phyloP scores from a whole-genome alignment of 35 echinoderm and acorn worm species.

The Ophiothrix spiculata region DNA sequence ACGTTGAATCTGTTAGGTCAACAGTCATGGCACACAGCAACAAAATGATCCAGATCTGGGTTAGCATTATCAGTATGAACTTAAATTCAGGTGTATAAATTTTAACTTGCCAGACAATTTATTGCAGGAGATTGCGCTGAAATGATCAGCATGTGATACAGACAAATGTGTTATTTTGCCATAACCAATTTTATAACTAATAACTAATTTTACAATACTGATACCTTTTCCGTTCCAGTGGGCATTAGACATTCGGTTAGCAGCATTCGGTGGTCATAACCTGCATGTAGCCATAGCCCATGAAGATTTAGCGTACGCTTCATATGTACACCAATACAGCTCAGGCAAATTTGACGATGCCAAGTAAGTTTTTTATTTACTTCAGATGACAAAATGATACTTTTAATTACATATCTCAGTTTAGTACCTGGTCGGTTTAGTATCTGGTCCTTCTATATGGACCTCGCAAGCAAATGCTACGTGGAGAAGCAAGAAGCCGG shows the following conservation, averaged over 20 bases:
- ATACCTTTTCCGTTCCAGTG: conserved; percentile 50
- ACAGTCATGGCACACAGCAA: no score
- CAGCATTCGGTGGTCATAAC: conserved; percentile 85
- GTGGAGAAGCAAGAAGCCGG: not conserved
- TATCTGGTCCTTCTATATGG: not conserved
- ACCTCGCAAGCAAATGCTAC: not conserved
- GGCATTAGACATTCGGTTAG: conserved; percentile 86
- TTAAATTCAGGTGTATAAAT: no score
- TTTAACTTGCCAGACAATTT: no score
- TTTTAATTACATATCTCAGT: not conserved
- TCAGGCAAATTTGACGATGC: conserved; percentile 98
- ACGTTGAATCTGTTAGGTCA: no score
- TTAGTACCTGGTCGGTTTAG: not conserved
- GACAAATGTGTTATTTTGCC: no score
- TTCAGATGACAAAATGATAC: not conserved
- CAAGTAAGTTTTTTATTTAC: conserved; percentile 49
- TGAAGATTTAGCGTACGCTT: conserved; percentile 96
- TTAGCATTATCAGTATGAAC: no score
- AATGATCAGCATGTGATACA: no score
- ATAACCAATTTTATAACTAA: no score
- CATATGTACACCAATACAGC: conserved; percentile 99
- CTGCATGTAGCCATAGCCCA: conserved; percentile 93
- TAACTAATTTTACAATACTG: no score
- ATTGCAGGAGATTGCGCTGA: no score
- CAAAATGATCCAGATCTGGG: no score